Evolutionary conservation across 2,888 invertebrate species (phyloP), one percentile per base, ranked within the genome.

Genomic region (Hydrotaea cyrtoneurina): DNA sequence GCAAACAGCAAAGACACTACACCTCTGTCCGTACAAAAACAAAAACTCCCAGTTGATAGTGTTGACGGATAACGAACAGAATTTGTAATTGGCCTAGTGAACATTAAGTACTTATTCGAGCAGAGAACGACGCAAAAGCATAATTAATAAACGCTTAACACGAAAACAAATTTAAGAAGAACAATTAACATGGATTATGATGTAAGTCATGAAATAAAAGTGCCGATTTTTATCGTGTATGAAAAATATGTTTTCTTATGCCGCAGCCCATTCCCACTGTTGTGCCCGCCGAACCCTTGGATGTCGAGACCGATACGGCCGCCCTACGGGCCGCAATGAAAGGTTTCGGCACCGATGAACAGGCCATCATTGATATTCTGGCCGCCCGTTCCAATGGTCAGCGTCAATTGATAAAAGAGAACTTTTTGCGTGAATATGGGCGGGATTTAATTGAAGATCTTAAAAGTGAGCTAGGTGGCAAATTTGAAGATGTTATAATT

Each of bases 301-400:
- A 94, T 88, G 94, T 94, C 0, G 91, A 93, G 0, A 94, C 94
- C 78, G 95, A 95, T 92, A 95, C 94, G 0, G 93, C 94, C 3
- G 92, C 94, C 0, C 92, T 96, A 4, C 93, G 96, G 0, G 93
- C 93, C 0, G 96, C 96, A 10, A 96, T 96, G 96, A 95, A 95
- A 87, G 96, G 96, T 21, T 93, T 95, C n/a, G 96, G 96, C 4
- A 96, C 96, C 0, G 95, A 96, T 88, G 96, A 97, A 90, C 94
- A 95, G 88, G 93, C 95, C 46, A 96, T 97, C 87, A 96, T 96
- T 46, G 94, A 95, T 78, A 94, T 97, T 73, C 93, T 97, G 50
- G 94, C 95, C 0, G 92, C 94, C 0, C 93, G 97, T 69, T 94
- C 94, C 81, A 96, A 96, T 88, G 89, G 89, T 0, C 97, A 97